Base-by-base conservation (phyloP, 2,888 invertebrate species). In the Teleiodes luculella region DNA sequence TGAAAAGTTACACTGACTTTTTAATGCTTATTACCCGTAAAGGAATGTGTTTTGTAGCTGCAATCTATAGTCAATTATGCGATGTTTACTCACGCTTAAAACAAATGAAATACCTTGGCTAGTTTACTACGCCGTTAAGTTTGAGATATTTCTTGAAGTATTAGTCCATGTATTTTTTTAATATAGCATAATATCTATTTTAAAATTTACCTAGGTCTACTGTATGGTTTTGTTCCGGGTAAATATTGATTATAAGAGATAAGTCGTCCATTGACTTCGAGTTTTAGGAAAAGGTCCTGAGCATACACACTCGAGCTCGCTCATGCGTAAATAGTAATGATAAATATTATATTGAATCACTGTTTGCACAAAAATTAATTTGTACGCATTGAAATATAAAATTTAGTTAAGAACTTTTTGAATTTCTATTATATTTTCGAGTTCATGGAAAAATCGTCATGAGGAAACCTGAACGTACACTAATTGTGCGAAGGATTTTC, bases 191-290 rank as follows among this genome's bases (percentile, higher is more conserved):
- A 3, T 31, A 13, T 1, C 3, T 20, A 41, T 20, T 11, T 24
- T 33, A 13, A 50, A 52, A 41, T 52, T 51, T 13, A 20, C 47
- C 13, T 47, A 39, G 52, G 7, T 10, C 41, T 24, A 36, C 18
- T 41, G 18, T 41, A 41, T 18, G 48, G 14, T 48, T 48, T 52
- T 56, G 52, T 56, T 56, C 55, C 55, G 47, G 43, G n/a, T 18
- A 56, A 52, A 56, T 31, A 56, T 2, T 16, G 52, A 45, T 37
- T 47, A 14, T 10, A 33, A 20, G 33, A 16, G 24, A 55, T 52
- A 55, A 48, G 33, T 6, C 39, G 55, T 46, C n/a, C 41, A 31
- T 51, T 51, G 51, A 51, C 51, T 51, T 16, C 16, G 30, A 20
- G n/a, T 48, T 36, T 47, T 30, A 11, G 43, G 20, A 43, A 43